Percentiles rank a stretch among this genome's conserved stretches.
These are phyloP conservation scores for Eclectus roratus DNA, from an alignment of 2,113 vertebrate genomes.

Conservation along the genomic window DNA sequence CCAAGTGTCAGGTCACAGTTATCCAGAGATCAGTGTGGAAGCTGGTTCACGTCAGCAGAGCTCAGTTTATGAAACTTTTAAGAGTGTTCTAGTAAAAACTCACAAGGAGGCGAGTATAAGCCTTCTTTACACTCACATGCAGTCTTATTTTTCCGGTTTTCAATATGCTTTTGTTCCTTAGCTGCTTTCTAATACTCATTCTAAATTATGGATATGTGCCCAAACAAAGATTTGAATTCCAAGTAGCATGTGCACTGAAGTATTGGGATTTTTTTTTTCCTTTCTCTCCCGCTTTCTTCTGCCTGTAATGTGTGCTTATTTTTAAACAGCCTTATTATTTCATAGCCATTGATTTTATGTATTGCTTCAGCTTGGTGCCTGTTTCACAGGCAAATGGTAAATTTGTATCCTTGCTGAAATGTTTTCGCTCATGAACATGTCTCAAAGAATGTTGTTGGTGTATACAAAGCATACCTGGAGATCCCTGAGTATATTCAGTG, in stretches of 20 bases:
- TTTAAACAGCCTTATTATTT: neutral
- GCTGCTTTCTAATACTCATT: neutral
- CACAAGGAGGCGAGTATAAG: neutral
- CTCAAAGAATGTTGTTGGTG: neutral
- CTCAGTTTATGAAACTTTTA: neutral
- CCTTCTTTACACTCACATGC: neutral
- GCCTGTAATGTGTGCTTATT: neutral
- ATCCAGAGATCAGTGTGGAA: neutral
- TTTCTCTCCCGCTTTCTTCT: neutral
- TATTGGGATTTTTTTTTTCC: neutral
- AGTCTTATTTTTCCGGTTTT: neutral
- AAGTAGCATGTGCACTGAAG: neutral
- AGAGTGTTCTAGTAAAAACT: neutral
- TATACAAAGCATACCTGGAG: neutral
- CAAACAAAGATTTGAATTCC: neutral
- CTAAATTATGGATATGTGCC: neutral
- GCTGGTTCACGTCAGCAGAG: neutral
- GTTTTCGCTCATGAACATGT: neutral
- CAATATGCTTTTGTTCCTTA: neutral
- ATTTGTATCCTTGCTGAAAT: neutral
- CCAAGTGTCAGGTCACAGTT: neutral
- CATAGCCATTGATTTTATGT: neutral
- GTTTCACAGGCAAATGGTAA: neutral
- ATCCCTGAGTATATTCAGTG: neutral
- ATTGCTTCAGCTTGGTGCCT: neutral